These are phyloP conservation scores for Stenolophus ochropezus DNA, from an alignment of 2,888 invertebrate species.

Conservation along the genomic window DNA sequence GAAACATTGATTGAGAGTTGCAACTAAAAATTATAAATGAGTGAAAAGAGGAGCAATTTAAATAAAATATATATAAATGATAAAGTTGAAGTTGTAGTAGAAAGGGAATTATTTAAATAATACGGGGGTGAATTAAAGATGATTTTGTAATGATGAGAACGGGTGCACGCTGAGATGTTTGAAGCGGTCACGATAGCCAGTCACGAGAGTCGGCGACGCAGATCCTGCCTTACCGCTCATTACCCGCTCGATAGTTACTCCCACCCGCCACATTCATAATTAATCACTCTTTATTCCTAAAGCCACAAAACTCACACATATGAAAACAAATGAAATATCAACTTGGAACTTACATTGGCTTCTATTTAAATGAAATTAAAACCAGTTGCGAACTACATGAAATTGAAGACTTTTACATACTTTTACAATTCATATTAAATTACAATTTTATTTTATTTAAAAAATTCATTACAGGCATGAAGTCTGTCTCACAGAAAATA, in stretches of 20 bases:
- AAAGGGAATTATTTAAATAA: slow-evolving; percentile 47
- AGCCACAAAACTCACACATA: not conserved
- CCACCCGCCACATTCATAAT: not conserved
- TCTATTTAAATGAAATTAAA: not conserved
- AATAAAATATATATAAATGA: slow-evolving; percentile 46
- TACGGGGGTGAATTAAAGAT: slow-evolving; percentile 37
- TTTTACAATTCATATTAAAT: too few species aligned
- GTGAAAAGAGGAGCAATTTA: slow-evolving; percentile 23
- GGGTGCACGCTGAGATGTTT: slow-evolving; percentile 6
- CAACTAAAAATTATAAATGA: slow-evolving; percentile 2
- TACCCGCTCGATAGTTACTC: not conserved
- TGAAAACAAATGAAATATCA: not conserved
- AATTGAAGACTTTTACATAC: too few species aligned
- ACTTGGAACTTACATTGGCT: not conserved
- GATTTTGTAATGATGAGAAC: slow-evolving; percentile 50
- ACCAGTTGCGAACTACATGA: too few species aligned
- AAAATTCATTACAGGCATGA: too few species aligned
- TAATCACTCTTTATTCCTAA: not conserved
- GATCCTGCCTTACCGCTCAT: not conserved
- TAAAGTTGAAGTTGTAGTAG: slow-evolving; percentile 15
- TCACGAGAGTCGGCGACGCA: slow-evolving; percentile 36
- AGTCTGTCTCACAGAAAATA: too few species aligned
- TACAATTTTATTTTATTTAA: too few species aligned
- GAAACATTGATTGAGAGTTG: not conserved
- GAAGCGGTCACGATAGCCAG: slow-evolving; percentile 31